These are phyloP conservation scores for Xenopus petersii DNA, from an alignment of 2,797 vertebrate genomes.

Conservation along the genomic window DNA sequence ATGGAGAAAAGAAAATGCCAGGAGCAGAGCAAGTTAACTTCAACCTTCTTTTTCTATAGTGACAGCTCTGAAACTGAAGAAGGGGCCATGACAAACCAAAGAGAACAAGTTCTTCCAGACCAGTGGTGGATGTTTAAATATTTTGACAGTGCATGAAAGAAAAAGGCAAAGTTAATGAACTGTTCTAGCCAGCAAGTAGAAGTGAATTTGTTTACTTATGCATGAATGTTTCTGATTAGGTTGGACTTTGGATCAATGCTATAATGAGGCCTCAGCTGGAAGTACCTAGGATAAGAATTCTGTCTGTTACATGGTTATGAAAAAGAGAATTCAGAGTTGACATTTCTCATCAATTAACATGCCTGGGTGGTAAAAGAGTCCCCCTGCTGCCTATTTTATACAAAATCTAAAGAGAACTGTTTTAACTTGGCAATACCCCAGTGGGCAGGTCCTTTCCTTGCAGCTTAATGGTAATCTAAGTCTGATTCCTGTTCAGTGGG, in stretches of 20 bases:
- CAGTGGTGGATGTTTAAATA: constrained; percentile 59
- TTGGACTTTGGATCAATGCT: constrained; percentile 39
- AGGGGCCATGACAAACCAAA: constrained; percentile 13
- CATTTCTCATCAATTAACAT: constrained; percentile 29
- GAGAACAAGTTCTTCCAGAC: constrained; percentile 55
- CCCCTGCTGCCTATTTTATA: constrained; percentile 27
- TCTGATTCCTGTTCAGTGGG: constrained; percentile 2
- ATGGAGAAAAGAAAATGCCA: no score
- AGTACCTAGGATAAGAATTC: constrained; percentile 29
- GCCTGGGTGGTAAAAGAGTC: neutral
- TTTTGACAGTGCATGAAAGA: constrained; percentile 62
- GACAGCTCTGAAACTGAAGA: neutral
- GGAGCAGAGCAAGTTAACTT: no score
- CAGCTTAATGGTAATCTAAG: constrained; percentile 14
- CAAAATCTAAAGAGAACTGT: constrained; percentile 23
- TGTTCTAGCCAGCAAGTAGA: constrained; percentile 56
- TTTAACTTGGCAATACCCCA: constrained; percentile 30
- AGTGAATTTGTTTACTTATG: constrained; percentile 62
- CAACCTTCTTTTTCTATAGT: neutral
- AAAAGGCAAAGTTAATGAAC: constrained; percentile 60
- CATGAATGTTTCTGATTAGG: constrained; percentile 46
- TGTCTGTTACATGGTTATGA: constrained; percentile 7
- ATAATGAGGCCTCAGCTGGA: constrained; percentile 45
- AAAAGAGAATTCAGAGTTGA: neutral
- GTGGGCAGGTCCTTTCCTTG: neutral